Percentiles rank a stretch among this genome's conserved stretches.
These are phyloP conservation scores for Triplophysa dalaica DNA, from an alignment of 2,113 vertebrate genomes.

Conservation along the genomic window DNA sequence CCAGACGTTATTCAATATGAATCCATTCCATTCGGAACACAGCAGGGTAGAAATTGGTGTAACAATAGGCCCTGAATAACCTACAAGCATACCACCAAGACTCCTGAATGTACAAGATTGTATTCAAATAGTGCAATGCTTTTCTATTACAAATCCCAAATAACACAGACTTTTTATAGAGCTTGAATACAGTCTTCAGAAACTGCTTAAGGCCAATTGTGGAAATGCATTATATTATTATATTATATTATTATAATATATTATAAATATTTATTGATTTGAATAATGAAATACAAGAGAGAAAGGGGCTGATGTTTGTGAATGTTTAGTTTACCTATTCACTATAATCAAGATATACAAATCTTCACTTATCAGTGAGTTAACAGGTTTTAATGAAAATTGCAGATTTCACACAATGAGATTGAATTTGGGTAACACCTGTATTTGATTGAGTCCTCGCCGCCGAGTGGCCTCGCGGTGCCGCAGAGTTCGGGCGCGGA, in stretches of 20 bases:
- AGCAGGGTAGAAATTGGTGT: slow-evolving; percentile 34
- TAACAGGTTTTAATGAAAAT: neutral
- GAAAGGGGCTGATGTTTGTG: slow-evolving; percentile 10
- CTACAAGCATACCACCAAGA: slow-evolving; percentile 12
- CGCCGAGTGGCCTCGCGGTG: too few relatives aligned
- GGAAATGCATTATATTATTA: neutral
- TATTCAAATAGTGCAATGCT: slow-evolving; percentile 25
- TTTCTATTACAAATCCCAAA: slow-evolving; percentile 34
- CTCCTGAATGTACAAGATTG: slow-evolving; percentile 24
- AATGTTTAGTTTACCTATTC: slow-evolving; percentile 25
- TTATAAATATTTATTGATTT: slow-evolving; percentile 21
- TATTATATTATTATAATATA: too few relatives aligned
- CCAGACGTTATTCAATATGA: slow-evolving; percentile 29
- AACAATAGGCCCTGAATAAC: slow-evolving; percentile 7
- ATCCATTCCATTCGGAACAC: slow-evolving; percentile 34
- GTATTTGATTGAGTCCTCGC: too few relatives aligned
- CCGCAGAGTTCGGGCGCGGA: too few relatives aligned
- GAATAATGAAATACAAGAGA: slow-evolving; percentile 12
- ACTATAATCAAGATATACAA: slow-evolving; percentile 20
- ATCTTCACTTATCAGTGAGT: slow-evolving; percentile 9
- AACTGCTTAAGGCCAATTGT: neutral
- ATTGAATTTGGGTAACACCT: too few relatives aligned
- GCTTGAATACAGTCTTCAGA: slow-evolving; percentile 4
- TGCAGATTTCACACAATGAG: neutral
- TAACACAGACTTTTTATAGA: neutral